Percentiles rank a stretch among this genome's conserved stretches.
Conservation (phyloP, 1,140 invertebrate genomes). For the Macrobrachium nipponense region DNA sequence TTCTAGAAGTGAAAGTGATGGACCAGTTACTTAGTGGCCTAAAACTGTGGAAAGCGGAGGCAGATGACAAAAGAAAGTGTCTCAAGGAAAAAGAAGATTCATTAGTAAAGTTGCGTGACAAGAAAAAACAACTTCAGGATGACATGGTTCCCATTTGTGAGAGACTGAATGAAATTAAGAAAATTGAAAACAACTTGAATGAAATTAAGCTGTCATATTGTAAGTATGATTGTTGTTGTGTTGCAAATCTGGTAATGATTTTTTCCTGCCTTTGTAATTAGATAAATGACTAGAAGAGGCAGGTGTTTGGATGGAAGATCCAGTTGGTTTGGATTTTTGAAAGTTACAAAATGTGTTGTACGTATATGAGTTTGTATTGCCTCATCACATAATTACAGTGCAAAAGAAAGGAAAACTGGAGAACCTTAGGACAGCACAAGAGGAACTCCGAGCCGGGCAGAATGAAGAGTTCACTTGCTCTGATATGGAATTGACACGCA, state of each 20-base stretch:
- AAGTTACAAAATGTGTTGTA: no score
- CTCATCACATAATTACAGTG: not conserved
- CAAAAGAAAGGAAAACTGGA: conserved; percentile 34
- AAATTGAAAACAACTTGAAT: no score
- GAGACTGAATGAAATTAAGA: not conserved
- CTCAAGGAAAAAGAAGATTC: conserved; percentile 23
- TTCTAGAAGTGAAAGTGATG: conserved; percentile 56
- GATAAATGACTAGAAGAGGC: no score
- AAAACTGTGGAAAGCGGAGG: conserved; percentile 49
- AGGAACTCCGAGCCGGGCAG: conserved; percentile 28
- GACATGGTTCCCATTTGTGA: not conserved
- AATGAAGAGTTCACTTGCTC: conserved; percentile 36
- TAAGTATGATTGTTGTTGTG: not conserved
- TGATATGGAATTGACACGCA: conserved; percentile 26
- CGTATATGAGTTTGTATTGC: not conserved
- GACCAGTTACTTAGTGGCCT: conserved; percentile 31
- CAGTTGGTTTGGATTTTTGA: not conserved
- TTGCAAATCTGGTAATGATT: no score
- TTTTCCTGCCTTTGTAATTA: not conserved
- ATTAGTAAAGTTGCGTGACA: conserved; percentile 6
- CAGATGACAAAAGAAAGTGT: conserved; percentile 26
- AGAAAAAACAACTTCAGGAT: conserved; percentile 30
- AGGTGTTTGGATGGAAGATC: no score
- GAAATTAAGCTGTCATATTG: not conserved
- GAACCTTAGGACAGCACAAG: conserved; percentile 30